Evolutionary conservation across 1,140 invertebrate species (phyloP).

Genomic region (Solenopsis invicta): DNA sequence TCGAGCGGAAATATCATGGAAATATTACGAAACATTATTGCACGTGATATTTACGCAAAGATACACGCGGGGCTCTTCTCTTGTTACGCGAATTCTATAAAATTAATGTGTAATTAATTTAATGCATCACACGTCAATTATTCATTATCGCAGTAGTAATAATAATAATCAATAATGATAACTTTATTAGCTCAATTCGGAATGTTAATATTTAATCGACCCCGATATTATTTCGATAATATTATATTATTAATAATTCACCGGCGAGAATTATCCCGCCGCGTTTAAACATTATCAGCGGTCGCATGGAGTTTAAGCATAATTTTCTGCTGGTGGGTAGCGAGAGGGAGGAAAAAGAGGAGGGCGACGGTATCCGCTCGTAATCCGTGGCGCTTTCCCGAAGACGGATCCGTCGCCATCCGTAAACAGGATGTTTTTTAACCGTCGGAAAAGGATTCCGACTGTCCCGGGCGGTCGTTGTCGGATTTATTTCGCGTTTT

Average conservation of each 20-base stretch:
- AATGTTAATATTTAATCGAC: slow-evolving; percentile 19
- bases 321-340: slow-evolving; percentile 1
- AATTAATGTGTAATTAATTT: slow-evolving; percentile 23
- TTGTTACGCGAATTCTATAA: not conserved
- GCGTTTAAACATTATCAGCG: not conserved
- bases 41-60: not conserved
- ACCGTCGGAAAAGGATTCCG: slow-evolving; percentile 20
- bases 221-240: slow-evolving; percentile 25
- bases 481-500: slow-evolving; percentile 56
- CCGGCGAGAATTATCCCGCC: not conserved
- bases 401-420: slow-evolving; percentile 9
- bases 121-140: not conserved
- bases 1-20: slow-evolving; percentile 5
- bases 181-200: slow-evolving; percentile 28
- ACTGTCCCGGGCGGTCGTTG: not conserved
- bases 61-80: too few species aligned
- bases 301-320: not conserved
- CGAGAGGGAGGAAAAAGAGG: too few species aligned
- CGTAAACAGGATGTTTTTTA: slow-evolving; percentile 60
- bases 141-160: slow-evolving; percentile 12
- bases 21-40: not conserved
- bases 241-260: slow-evolving; percentile 42
- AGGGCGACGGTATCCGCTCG: not conserved
- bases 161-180: slow-evolving; percentile 14
- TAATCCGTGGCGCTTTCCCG: not conserved